Evolutionary conservation across 2,888 invertebrate species (phyloP), one percentile per base, ranked within the genome.

Genomic region (Trachelus stipa): DNA sequence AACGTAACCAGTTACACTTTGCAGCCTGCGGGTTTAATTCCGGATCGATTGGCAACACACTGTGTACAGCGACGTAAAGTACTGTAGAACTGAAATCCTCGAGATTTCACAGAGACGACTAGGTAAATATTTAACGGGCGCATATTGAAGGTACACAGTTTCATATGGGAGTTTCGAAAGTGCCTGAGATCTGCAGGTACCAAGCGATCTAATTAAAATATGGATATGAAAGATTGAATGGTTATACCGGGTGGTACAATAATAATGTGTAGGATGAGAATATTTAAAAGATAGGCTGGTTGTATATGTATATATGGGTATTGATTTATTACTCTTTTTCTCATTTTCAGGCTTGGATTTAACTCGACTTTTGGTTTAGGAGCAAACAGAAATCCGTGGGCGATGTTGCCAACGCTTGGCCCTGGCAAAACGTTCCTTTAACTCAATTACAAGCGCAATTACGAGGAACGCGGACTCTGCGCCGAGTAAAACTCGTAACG

Each of bases 401-500:
- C 23, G 23, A 56, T 23, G 40, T 56, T 23, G 40, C 23, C 40
- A 56, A 23, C 40, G 23, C 40, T 23, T 23, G 40, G 40, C 2
- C 23, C 23, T 56, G 40, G 40, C 40, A 9, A 23, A 23, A 56
- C 40, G 40, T 56, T 56, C 6, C 9, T 56, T 31, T 71, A 71
- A 71, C 71, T 30, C 71, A 15, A 71, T 71, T 71, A 31, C 71
- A 2, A 2, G 31, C 31, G 71, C 71, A 71, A 71, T 71, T 71
- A 71, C 71, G 40, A 56, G 23, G 40, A 23, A 56, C 71, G 71
- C 71, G 31, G 33, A 33, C 31, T 33, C 31, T 3, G 71, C 71
- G 71, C 12, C n/a, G 71, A 33, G 71, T 71, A 71, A 33, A 71
- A 71, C 71, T 71, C 31, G 71, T 71, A 71, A 71, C 71, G 71